Percentiles rank a stretch among this genome's conserved stretches.
Conservation (phyloP, 1,140 invertebrate genomes). For the Drosophila chauvacae region DNA sequence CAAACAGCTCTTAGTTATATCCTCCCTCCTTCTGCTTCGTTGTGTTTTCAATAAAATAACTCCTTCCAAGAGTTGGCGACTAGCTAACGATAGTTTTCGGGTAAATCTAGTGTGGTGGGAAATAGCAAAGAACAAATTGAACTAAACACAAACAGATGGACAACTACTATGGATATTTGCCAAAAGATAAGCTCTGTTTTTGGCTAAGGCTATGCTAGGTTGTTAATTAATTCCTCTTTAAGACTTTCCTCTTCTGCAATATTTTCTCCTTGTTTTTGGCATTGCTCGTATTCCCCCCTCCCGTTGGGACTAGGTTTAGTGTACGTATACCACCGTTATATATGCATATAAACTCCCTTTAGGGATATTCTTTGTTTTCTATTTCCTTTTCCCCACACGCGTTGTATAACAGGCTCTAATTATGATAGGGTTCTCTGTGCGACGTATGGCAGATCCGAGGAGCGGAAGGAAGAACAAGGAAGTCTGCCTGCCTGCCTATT, state of each 20-base stretch:
- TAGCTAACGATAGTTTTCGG: slow-evolving; percentile 23
- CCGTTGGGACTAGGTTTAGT: slow-evolving; percentile 63
- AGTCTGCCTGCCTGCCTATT: slow-evolving; percentile 11
- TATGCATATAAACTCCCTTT: slow-evolving; percentile 41
- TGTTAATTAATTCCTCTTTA: slow-evolving; percentile 18
- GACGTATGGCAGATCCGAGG: slow-evolving; percentile 35
- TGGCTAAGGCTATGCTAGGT: slow-evolving; percentile 37
- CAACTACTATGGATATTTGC: slow-evolving; percentile 2
- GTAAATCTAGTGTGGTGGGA: slow-evolving; percentile 19
- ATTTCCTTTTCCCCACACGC: slow-evolving; percentile 10
- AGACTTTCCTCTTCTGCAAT: not conserved
- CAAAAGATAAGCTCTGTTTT: slow-evolving; percentile 37
- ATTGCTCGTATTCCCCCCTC: slow-evolving; percentile 58
- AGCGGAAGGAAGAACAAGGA: slow-evolving; percentile 30
- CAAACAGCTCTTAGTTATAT: slow-evolving; percentile 26
- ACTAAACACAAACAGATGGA: slow-evolving; percentile 40
- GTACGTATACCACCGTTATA: slow-evolving; percentile 37
- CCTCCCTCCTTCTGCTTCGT: slow-evolving; percentile 16
- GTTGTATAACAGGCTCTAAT: slow-evolving; percentile 51
- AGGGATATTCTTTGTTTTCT: slow-evolving; percentile 20
- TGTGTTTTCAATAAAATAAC: slow-evolving; percentile 31
- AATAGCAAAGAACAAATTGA: slow-evolving; percentile 57
- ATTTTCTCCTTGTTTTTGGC: slow-evolving; percentile 45
- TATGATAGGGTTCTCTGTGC: slow-evolving; percentile 37
- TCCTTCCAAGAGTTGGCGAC: slow-evolving; percentile 20